These are phyloP conservation scores for Actinia equina DNA, from an alignment of 64 coral and sea anemone genomes.

Conservation along the genomic window DNA sequence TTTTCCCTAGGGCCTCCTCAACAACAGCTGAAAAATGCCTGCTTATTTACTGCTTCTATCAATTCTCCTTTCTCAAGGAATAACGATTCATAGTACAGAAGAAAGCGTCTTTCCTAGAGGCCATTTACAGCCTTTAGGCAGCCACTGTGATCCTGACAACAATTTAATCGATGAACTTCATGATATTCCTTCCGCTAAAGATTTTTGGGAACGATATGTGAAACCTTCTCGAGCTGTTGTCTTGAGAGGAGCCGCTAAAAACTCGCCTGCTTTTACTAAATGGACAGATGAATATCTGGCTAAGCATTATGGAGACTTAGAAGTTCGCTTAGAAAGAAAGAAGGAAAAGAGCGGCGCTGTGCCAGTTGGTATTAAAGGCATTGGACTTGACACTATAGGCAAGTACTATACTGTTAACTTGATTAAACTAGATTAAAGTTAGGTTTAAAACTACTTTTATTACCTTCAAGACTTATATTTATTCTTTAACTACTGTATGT, in stretches of 20 bases:
- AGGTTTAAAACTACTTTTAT: no score
- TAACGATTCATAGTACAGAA: not conserved
- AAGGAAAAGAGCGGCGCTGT: conserved; percentile 72
- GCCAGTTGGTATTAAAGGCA: conserved; percentile 67
- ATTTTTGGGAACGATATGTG: conserved; percentile 80
- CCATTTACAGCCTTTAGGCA: conserved; percentile 66
- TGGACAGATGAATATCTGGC: conserved; percentile 77
- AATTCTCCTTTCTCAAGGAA: not conserved
- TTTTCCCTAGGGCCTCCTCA: not conserved
- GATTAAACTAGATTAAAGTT: no score
- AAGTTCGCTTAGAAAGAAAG: conserved; percentile 68
- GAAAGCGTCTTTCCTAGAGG: conserved; percentile 34
- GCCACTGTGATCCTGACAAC: conserved; percentile 68
- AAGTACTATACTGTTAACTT: not conserved
- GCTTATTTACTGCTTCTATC: not conserved
- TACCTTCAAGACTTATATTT: not conserved
- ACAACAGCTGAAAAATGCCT: not conserved
- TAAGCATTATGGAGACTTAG: conserved; percentile 65
- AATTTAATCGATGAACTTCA: conserved; percentile 69
- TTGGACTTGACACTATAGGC: conserved; percentile 80
- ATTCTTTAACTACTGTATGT: not conserved
- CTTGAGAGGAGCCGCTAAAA: conserved; percentile 62
- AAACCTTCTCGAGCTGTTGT: conserved; percentile 66
- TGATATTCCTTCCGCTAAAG: conserved; percentile 58
- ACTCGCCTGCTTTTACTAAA: conserved; percentile 51